Base-by-base conservation (phyloP, 2,797 vertebrate genomes). In the Rhinella marina region DNA sequence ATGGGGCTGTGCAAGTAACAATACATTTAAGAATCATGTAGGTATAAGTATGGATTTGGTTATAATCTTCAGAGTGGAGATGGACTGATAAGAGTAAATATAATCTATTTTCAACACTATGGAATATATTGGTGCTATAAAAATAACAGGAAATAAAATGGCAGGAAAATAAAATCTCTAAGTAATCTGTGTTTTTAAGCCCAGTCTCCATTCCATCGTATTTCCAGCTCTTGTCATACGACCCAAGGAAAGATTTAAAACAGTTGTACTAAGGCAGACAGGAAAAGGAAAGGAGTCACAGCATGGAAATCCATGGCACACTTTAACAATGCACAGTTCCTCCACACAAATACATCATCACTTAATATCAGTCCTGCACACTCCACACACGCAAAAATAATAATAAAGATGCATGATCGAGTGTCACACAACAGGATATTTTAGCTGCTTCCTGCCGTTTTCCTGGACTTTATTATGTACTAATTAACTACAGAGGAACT, bases 351-450 rank as follows among this genome's bases (percentile, higher is more conserved):
- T 82, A 89, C 84, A 89, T 86, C 88, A 86, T 89, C 88, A 86
- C 84, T 72, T 86, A 82, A 82, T 86, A 89, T 86, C 84, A 83
- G 88, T n/a, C 66, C 84, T 12, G 80, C 88, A 89, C 84, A 89
- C 84, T 76, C 82, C 88, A 86, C 88, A 86, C 79, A 78, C 82
- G 32, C 79, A 86, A 79, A 89, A 83, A 85, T 85, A 89, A 86
- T 83, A 88, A 81, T 86, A 89, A 86, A 89, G 88, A 89, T 32
- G 72, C 88, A 86, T 82, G 88, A 86, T 70, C 27, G 84, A 83
- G 88, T 89, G 88, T 89, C 88, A 89, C 84, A 89, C 81, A 89
- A 89, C 88, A 89, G 88, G 88, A 89, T 89, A 89, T 81, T 86
- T 86, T 79, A 79, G 84, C 84, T 52, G 61, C 73, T 86, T 89